Evolutionary conservation across 2,113 vertebrate species (phyloP).

Genomic region (Clupea harengus): DNA sequence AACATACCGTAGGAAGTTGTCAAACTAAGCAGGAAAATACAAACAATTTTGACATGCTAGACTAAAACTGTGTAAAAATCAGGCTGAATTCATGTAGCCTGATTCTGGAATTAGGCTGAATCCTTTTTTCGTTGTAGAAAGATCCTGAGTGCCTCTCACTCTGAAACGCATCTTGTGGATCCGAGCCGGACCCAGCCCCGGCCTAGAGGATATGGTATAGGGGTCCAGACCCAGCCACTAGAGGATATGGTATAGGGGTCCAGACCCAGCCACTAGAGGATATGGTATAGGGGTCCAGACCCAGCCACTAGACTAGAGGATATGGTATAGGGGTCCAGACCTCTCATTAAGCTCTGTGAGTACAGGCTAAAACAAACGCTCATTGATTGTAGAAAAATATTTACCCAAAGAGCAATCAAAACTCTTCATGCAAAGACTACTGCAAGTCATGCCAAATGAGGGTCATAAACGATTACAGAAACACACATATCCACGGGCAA

Average conservation of each 20-base stretch:
- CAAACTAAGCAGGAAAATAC: too few relatives aligned
- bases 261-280: too few relatives aligned
- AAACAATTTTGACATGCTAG: too few relatives aligned
- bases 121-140: background rate
- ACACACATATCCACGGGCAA: background rate
- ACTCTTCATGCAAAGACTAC: background rate
- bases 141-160: background rate
- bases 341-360: background rate
- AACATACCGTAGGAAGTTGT: too few relatives aligned
- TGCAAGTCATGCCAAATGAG: background rate
- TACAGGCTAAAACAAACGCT: background rate
- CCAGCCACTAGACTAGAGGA: background rate
- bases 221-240: too few relatives aligned
- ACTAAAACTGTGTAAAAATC: too few relatives aligned
- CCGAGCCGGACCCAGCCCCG: background rate
- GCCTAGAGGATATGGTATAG: too few relatives aligned
- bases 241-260: too few relatives aligned
- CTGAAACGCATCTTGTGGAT: background rate
- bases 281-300: too few relatives aligned
- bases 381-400: conserved; percentile 14
- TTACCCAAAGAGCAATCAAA: conserved; percentile 1
- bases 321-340: background rate
- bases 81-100: too few relatives aligned
- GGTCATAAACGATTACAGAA: background rate
- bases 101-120: too few relatives aligned